Base-by-base conservation (phyloP, 1,140 invertebrate species). In the Tribolium castaneum region DNA sequence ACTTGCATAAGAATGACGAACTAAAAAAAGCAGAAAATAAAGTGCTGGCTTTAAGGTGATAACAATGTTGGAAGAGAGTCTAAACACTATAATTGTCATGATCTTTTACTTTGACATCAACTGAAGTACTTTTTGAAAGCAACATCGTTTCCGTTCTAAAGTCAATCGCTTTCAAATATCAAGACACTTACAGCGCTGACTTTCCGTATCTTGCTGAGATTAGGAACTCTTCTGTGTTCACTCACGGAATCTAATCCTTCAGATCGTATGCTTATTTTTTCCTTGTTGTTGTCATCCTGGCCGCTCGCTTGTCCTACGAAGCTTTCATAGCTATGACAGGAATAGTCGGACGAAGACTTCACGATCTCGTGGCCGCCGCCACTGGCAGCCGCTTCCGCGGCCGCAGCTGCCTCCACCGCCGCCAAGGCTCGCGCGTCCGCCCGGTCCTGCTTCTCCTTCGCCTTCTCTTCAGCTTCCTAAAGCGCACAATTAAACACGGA, bases 251-350 rank as follows among this genome's bases (percentile, higher is more conserved):
- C 94, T 83, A 93, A 91, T 85, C 91, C 91, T 82, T 95, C 94
- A 85, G 95, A 97, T 85, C 94, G 91, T 73, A 97, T 93, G 87
- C 95, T 96, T 92, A 96, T 95, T 87, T 94, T 94, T 87, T 97
- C 96, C 85, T 95, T 94, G 83, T 93, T 92, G 89, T 96, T 95
- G 85, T 96, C 94, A 82, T 93, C 92, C 86, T 94, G 93, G 80
- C 93, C 93, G 82, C 94, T 94, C 82, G 95, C 94, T 85, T 95
- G 94, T 77, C 93, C 94, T 62, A 95, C 94, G 88, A 96, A 97
- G 59, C 96, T 88, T 87, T 97, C 96, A 88, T 97, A 97, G 87
- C 95, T 96, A 82, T 94, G 93, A 85, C 94, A 95, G 10, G 96
- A 97, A 86, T 94, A 96, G 84, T 94, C 93, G 39, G 95, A 97